Evolutionary conservation across 2,888 invertebrate species (phyloP), one percentile per base, ranked within the genome.

Genomic region (Erebia ligea): DNA sequence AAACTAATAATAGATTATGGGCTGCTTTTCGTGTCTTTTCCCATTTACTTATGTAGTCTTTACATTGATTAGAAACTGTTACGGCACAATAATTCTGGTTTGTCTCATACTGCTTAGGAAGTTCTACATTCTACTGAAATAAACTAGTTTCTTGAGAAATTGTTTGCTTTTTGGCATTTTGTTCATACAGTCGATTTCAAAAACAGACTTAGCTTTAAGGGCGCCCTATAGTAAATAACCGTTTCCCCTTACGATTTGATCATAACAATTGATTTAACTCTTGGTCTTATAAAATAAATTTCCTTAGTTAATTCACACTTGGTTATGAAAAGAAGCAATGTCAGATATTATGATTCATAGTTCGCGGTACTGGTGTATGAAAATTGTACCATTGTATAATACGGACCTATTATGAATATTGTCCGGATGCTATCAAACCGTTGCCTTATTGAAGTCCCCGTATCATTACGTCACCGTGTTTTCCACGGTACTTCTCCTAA

Each of bases 311-410:
- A 56, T 58, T 59, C 21, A 57, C 64, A 69, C 40, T 52, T 15
- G 40, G 66, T 62, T 48, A 50, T 64, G 69, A 65, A 40, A 65
- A 58, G 40, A 52, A 59, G 50, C 52, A 62, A 48, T 25, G 21
- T 58, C 19, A 65, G 13, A 40, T 42, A 56, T 8, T 59, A 67
- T 79, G 76, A 78, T 25, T 57, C 21, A 78, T 67, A 67, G 66
- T 76, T 73, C 72, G 76, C 70, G 64, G 75, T 75, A 77, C 68
- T 73, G 54, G 68, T 52, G 63, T 61, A 72, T 75, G 73, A 74
- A 72, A 75, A 72, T 73, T 73, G 21, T 67, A 58, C 66, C 59
- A 71, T 69, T 72, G 64, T 75, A n/a, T n/a, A 69, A 71, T 68
- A 54, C 34, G 34, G 5, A 34, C 34, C 34, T 21, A 17, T 52